These are phyloP conservation scores for Saimiri boliviensis DNA, from an alignment of 2,113 vertebrate species.

Conservation along the genomic window DNA sequence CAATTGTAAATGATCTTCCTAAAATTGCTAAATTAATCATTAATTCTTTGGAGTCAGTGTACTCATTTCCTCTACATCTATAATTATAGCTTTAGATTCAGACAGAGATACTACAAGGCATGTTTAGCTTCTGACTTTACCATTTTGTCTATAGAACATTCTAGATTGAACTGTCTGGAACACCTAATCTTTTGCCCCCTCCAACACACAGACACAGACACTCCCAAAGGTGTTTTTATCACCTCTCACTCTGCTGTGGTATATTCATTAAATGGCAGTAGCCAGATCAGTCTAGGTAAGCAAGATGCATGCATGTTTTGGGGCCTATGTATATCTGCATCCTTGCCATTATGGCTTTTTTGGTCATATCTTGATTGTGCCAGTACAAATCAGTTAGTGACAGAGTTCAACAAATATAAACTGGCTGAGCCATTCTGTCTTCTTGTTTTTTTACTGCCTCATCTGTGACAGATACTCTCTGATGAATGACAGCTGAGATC, in stretches of 20 bases:
- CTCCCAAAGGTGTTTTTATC: background rate
- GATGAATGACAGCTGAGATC: background rate
- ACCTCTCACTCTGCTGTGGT: background rate
- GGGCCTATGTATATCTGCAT: background rate
- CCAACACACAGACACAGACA: background rate
- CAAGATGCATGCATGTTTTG: background rate
- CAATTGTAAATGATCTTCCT: background rate
- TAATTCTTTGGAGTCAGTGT: background rate
- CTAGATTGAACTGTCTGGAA: background rate
- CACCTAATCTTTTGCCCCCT: background rate
- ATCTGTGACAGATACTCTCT: background rate
- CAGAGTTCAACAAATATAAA: background rate
- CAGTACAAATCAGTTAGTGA: background rate
- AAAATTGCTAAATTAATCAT: conserved; percentile 3
- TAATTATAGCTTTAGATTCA: background rate
- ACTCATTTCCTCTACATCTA: background rate
- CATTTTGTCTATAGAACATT: background rate
- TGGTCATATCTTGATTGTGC: background rate
- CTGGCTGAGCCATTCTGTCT: background rate
- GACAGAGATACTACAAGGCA: background rate
- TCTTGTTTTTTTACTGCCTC: background rate
- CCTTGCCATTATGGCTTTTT: background rate
- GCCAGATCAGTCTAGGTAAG: background rate
- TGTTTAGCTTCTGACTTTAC: background rate
- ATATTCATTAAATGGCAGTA: background rate